Evolutionary conservation across 2,797 vertebrate species (phyloP), one percentile per base, ranked within the genome.

Genomic region (Microchirus variegatus): DNA sequence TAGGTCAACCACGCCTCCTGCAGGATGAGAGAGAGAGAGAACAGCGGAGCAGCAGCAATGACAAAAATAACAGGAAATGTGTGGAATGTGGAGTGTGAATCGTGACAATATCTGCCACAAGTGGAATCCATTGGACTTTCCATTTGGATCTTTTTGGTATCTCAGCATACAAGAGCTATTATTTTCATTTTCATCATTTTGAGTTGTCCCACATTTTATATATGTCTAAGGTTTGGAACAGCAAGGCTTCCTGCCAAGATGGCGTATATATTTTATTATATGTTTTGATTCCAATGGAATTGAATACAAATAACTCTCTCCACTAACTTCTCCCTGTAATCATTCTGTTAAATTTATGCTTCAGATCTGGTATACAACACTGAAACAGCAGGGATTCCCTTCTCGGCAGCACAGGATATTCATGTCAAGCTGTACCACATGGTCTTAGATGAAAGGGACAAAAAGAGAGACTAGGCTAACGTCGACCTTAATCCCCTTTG

Each of bases 401-500:
- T 65, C 53, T 59, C 53, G 53, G 77, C 59, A 77, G 5, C 61
- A 60, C 37, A n/a, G 53, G 44, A 36, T 70, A 46, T 67, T 65
- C 63, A 59, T 56, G 47, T 74, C 76, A 68, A 73, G 59, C 69
- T 73, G 75, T 53, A 43, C 43, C 61, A n/a, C 68, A 66, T 18
- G 15, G 42, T 65, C 42, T 22, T 22, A 60, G 70, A 78, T 75
- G 55, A 80, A 70, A 74, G 53, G 45, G 51, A 11, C 12, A 1
- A 42, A 73, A 37, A 58, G 45, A 60, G 36, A 43, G 45, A 50
- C 50, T 52, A 42, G 57, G 62, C 56, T 22, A 44, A 45, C 56
- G 35, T 38, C 13, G 18, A 75, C 83, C 79, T 77, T 82, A 61
- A 57, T 64, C 56, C 47, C 44, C 5, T 0, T 53, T 55, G 55